phyloP scores from a whole-genome alignment of 2,797 vertebrate species.

The Acropternis orthonyx region DNA sequence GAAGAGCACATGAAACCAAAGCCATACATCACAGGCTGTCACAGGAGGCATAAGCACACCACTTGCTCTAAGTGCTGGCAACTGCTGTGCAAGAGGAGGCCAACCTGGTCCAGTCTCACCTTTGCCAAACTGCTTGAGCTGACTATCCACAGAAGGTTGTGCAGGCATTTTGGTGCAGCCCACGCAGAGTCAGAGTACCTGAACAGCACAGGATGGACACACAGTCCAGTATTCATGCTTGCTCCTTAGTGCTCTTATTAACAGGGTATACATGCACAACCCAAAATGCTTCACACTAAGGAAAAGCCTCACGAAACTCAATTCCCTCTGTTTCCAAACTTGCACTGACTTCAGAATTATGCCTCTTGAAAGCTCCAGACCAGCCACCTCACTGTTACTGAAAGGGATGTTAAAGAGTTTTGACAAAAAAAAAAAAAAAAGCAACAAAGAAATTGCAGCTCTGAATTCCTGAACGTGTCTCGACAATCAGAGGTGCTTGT shows the following conservation, averaged over 20 bases:
- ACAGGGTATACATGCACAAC: rapidly evolving
- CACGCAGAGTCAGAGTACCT: neutral
- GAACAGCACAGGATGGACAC: neutral
- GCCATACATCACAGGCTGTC: rapidly evolving
- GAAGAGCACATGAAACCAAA: rapidly evolving
- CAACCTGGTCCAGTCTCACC: neutral
- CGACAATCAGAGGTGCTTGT: neutral
- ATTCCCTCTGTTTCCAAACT: neutral
- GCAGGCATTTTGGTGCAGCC: neutral
- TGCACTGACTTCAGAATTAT: neutral
- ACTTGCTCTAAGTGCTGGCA: too few relatives aligned
- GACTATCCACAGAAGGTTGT: neutral
- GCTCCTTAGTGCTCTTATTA: neutral
- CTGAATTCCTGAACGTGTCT: neutral
- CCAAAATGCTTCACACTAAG: neutral
- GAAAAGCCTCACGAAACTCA: neutral
- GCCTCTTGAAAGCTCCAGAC: neutral
- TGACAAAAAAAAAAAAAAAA: neutral
- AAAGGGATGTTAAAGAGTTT: neutral
- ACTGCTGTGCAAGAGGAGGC: rapidly evolving
- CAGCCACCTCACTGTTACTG: neutral
- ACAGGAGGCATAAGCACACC: rapidly evolving
- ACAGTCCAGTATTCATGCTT: too few relatives aligned
- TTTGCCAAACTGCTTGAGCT: neutral
- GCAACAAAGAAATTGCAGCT: neutral